phyloP scores from a whole-genome alignment of 2,888 invertebrate species.

The Harpagoxenus sublaevis region DNA sequence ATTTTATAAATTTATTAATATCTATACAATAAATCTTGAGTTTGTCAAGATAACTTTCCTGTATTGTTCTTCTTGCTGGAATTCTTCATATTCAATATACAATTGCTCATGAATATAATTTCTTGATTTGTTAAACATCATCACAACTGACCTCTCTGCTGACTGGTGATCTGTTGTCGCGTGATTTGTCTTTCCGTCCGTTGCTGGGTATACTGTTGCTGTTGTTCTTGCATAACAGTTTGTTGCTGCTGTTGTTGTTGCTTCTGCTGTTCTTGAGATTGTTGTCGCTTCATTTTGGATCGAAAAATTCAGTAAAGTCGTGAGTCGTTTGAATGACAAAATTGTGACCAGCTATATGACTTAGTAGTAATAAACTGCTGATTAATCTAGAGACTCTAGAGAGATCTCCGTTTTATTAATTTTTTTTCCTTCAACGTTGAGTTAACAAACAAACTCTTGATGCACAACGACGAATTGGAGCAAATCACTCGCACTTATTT shows the following conservation, averaged over 20 bases:
- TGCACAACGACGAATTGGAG: slow-evolving; percentile 35
- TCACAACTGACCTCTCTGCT: slow-evolving; percentile 90
- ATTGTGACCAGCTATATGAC: slow-evolving; percentile 11
- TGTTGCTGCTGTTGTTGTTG: slow-evolving; percentile 86
- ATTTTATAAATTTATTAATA: neutral
- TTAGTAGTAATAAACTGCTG: neutral
- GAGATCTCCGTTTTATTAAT: slow-evolving; percentile 8
- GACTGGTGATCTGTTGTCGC: slow-evolving; percentile 91
- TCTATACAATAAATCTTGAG: neutral
- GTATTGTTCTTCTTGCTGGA: neutral
- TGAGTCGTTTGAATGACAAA: slow-evolving; percentile 1
- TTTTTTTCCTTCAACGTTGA: neutral
- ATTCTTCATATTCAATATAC: neutral
- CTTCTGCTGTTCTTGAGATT: slow-evolving; percentile 87
- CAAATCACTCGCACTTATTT: slow-evolving; percentile 62
- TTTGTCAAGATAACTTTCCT: neutral
- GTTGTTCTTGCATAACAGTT: slow-evolving; percentile 86
- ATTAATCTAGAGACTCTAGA: slow-evolving; percentile 11
- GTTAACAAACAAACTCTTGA: slow-evolving; percentile 51
- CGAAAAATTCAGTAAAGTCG: slow-evolving; percentile 73
- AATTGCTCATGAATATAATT: neutral
- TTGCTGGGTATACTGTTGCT: slow-evolving; percentile 87
- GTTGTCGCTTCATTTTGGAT: slow-evolving; percentile 92
- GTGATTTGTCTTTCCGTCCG: slow-evolving; percentile 93
- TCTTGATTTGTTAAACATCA: slow-evolving; percentile 30